Evolutionary conservation across 2,888 invertebrate genomes (phyloP), one percentile per base, ranked within the genome.

Genomic region (Tipula lateralis): DNA sequence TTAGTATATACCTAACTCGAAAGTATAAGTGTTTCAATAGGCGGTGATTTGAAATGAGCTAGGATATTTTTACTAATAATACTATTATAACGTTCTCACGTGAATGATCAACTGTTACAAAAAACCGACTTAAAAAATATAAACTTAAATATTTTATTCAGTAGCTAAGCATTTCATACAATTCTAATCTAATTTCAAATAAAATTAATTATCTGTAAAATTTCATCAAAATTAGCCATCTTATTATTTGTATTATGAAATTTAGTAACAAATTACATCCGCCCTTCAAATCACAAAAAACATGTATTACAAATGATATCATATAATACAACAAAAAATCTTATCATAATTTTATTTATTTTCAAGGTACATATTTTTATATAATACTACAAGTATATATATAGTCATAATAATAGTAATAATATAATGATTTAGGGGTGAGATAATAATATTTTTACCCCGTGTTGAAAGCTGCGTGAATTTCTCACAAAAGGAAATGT

Each of bases 171-270:
- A 0, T 5, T 44, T 44, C n/a, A 44, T n/a, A 44, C 13, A 24
- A 9, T 66, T 24, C 19, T 19, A 9, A 50, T 50, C 24, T 24
- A 66, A 66, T 66, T 66, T 66, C 24, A 66, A 3, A 66, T 24
- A 24, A 66, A 66, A 66, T 66, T 66, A 66, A 66, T 66, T 66
- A 66, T 66, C 66, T 66, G 66, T 66, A 66, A 66, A 66, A 66
- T 66, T 66, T 66, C 24, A 24, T 66, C 7, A 66, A 66, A 66
- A 66, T 66, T 66, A 66, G 7, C 66, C 24, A 24, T 66, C 66
- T 39, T n/a, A 36, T 44, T n/a, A 44, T 44, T n/a, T 66, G 66
- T 44, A 16, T 44, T 44, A 39, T 39, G 44, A 16, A 36, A 39
- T 39, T 16, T 7, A 50, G 44, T 50, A 50, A 24, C 66, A 66